Conservation (phyloP, 2,797 vertebrate genomes). For the Anableps anableps region DNA sequence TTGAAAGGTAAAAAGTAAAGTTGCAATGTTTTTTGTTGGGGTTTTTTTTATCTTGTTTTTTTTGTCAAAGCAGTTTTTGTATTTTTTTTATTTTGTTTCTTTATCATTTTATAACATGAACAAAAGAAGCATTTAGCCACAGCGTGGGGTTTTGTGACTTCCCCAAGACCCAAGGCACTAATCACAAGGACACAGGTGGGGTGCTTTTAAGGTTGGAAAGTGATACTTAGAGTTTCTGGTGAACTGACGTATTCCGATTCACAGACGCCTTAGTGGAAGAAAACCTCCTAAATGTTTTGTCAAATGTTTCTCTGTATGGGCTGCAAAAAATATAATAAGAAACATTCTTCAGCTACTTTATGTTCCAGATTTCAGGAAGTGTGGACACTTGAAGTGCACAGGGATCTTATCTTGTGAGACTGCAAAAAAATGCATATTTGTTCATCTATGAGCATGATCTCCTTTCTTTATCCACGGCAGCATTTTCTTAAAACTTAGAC, state of each 20-base stretch:
- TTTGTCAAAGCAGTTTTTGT: too few relatives aligned
- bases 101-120: too few relatives aligned
- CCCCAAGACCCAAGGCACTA: not conserved
- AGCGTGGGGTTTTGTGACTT: not conserved
- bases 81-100: too few relatives aligned
- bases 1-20: not conserved
- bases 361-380: not conserved
- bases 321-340: not conserved
- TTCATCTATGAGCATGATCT: constrained; percentile 36
- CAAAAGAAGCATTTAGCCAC: not conserved
- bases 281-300: not conserved
- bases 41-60: too few relatives aligned
- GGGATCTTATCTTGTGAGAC: constrained; percentile 16
- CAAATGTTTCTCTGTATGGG: too few relatives aligned
- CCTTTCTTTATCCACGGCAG: constrained; percentile 28
- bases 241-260: too few relatives aligned
- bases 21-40: too few relatives aligned
- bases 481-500: constrained; percentile 66
- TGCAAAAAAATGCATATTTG: constrained; percentile 72
- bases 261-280: not conserved
- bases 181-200: not conserved
- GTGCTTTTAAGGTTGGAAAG: not conserved
- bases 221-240: too few relatives aligned
- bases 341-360: not conserved
- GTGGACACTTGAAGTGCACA: not conserved